Percentiles rank a stretch among this genome's conserved stretches.
These are phyloP conservation scores for Isichthys henryi DNA, from an alignment of 2,113 vertebrate species.

Conservation along the genomic window DNA sequence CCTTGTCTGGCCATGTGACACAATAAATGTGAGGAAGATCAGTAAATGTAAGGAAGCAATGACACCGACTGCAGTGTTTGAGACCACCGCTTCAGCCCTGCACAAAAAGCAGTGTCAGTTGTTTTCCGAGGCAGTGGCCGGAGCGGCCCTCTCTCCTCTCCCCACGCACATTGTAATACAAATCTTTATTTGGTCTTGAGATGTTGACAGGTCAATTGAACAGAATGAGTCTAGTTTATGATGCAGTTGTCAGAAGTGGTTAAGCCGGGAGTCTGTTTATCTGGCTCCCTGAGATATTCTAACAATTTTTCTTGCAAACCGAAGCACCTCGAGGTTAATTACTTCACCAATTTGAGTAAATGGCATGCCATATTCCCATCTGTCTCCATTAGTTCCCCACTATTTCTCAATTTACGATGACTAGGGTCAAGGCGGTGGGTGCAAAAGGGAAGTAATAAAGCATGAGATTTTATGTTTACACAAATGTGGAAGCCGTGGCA, in stretches of 20 bases:
- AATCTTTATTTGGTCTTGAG: slow-evolving; percentile 88
- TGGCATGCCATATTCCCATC: slow-evolving; percentile 90
- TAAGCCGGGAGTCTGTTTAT: slow-evolving; percentile 85
- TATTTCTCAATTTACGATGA: slow-evolving; percentile 90
- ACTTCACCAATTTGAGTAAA: slow-evolving; percentile 93
- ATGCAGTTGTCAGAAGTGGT: slow-evolving; percentile 86
- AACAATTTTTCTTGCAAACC: slow-evolving; percentile 85
- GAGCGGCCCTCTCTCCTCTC: slow-evolving; percentile 57
- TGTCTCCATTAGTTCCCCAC: slow-evolving; percentile 88
- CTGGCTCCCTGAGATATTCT: slow-evolving; percentile 73
- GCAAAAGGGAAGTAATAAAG: slow-evolving; percentile 86
- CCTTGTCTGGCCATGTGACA: background rate
- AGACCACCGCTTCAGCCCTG: slow-evolving; percentile 51
- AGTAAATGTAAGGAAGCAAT: slow-evolving; percentile 42
- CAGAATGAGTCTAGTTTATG: slow-evolving; percentile 88
- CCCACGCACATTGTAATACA: slow-evolving; percentile 80
- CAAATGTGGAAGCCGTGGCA: slow-evolving; percentile 69
- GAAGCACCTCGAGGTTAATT: slow-evolving; percentile 88
- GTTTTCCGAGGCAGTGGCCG: slow-evolving; percentile 53
- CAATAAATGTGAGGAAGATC: background rate
- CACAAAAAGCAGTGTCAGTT: slow-evolving; percentile 51
- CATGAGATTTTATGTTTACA: slow-evolving; percentile 88
- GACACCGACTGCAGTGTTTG: slow-evolving; percentile 58
- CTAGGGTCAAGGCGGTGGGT: slow-evolving; percentile 79
- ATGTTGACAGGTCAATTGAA: slow-evolving; percentile 89